phyloP scores from a whole-genome alignment of 2,113 vertebrate genomes.

The Sturnira hondurensis region DNA sequence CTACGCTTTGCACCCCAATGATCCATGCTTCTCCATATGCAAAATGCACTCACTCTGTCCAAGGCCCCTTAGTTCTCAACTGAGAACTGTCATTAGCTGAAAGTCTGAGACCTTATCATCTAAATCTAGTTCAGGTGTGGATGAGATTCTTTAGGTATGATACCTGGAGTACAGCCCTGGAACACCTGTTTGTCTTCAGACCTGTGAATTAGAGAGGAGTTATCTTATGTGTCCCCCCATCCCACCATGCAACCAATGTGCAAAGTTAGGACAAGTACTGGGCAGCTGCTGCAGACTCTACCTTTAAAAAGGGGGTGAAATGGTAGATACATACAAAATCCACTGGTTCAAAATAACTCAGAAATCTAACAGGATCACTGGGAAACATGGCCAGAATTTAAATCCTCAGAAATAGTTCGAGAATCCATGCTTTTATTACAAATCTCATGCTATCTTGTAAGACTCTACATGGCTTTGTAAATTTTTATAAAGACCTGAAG shows the following conservation, averaged over 20 bases:
- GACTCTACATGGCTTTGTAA: not conserved
- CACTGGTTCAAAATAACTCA: not conserved
- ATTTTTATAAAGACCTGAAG: not conserved
- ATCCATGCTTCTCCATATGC: not conserved
- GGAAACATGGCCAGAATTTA: not conserved
- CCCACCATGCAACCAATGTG: accelerated
- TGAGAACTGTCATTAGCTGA: not conserved
- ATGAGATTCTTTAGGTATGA: not conserved
- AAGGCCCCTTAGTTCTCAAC: accelerated
- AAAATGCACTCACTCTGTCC: not conserved
- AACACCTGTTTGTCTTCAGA: not conserved
- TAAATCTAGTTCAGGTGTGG: not conserved
- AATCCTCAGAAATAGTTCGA: not conserved
- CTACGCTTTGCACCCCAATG: not conserved
- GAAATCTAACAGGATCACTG: not conserved
- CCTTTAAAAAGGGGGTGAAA: not conserved
- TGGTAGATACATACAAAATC: accelerated
- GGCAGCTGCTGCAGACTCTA: accelerated
- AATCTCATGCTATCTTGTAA: not conserved
- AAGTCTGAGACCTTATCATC: not conserved
- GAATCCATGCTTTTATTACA: not conserved
- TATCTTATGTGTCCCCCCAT: accelerated
- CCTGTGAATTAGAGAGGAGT: not conserved
- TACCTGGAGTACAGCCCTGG: too few species aligned
- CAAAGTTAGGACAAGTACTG: not conserved